Conservation (phyloP, 2,797 vertebrate species). For the Halcyon smyrnensis region DNA sequence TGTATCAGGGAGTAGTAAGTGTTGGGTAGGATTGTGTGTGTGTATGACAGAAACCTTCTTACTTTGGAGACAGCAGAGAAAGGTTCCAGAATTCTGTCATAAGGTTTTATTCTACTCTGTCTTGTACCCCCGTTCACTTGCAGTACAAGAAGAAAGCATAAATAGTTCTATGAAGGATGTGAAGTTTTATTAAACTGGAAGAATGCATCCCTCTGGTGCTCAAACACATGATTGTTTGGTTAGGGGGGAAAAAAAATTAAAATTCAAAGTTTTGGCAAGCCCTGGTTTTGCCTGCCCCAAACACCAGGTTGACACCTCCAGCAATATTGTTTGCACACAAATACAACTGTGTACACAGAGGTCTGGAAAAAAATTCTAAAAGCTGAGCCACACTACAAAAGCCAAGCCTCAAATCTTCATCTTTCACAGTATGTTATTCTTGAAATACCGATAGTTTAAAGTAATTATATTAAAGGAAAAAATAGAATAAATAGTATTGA, state of each 20-base stretch:
- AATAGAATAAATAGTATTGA: background rate
- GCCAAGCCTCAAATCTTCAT: background rate
- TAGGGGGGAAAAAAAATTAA: background rate
- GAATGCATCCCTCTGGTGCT: background rate
- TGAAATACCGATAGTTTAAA: background rate
- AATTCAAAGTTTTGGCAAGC: background rate
- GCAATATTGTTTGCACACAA: constrained; percentile 21
- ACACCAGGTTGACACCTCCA: constrained; percentile 5
- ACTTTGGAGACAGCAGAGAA: background rate
- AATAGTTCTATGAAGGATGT: background rate
- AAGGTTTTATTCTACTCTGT: background rate
- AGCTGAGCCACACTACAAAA: background rate
- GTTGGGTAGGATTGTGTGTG: no score
- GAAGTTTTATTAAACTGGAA: background rate
- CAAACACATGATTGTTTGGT: background rate
- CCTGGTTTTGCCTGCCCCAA: background rate
- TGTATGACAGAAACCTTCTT: background rate
- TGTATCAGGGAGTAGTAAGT: background rate
- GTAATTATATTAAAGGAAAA: background rate
- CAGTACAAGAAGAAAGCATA: background rate
- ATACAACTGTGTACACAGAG: background rate
- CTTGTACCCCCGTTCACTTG: background rate
- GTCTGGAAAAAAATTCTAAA: background rate
- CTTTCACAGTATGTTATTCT: background rate
- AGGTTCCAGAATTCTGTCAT: background rate